Conservation (phyloP, 2,888 invertebrate genomes). For the Dicycla oo region DNA sequence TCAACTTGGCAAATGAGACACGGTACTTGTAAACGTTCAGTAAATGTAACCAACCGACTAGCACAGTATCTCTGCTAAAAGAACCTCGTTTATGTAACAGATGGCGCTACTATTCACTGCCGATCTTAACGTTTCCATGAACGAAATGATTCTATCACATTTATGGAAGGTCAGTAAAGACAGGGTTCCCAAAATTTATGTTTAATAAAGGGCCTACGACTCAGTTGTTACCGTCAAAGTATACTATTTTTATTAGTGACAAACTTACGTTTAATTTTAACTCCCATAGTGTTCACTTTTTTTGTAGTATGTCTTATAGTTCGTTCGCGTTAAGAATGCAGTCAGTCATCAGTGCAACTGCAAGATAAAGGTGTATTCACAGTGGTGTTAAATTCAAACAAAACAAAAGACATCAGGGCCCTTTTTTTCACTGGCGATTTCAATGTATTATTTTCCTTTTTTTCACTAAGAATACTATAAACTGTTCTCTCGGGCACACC, state of each 20-base stretch:
- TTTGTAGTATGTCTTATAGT: background rate
- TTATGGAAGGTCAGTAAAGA: background rate
- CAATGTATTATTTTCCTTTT: too few relatives aligned
- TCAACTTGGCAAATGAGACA: constrained; percentile 8
- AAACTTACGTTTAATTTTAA: background rate
- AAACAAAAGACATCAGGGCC: too few relatives aligned
- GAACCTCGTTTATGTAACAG: constrained; percentile 31
- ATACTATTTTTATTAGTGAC: too few relatives aligned
- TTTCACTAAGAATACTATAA: too few relatives aligned
- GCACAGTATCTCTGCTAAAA: constrained; percentile 17
- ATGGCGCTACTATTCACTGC: constrained; percentile 51
- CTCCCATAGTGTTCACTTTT: background rate
- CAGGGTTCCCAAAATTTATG: background rate
- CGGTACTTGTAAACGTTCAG: constrained; percentile 11
- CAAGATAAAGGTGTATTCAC: too few relatives aligned
- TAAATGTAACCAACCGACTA: constrained; percentile 1
- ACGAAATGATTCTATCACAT: background rate
- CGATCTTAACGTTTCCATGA: background rate
- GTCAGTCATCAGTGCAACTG: too few relatives aligned
- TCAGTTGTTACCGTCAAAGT: background rate
- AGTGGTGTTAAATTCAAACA: too few relatives aligned
- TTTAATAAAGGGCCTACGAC: background rate
- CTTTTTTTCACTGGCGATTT: too few relatives aligned
- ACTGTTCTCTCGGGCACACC: too few relatives aligned
- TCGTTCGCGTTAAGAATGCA: too few relatives aligned